These are phyloP conservation scores for Ceratoteleas bidentatus DNA, from an alignment of 1,140 invertebrate species.

Conservation along the genomic window DNA sequence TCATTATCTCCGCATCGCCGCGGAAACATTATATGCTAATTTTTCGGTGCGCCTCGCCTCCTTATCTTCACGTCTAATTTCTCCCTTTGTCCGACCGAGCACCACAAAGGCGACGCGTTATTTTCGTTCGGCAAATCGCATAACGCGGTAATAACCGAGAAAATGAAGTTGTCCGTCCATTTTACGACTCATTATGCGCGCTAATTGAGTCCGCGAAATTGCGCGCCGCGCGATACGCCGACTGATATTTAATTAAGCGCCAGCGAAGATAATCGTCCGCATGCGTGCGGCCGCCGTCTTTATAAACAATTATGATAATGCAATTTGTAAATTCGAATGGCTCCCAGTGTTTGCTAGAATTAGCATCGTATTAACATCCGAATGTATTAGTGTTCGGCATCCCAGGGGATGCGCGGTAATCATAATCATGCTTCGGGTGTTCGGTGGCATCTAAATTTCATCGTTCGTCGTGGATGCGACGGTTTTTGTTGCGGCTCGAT, in stretches of 20 bases:
- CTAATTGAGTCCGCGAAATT: slow-evolving; percentile 49
- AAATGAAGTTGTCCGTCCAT: slow-evolving; percentile 59
- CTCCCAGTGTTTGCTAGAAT: slow-evolving; percentile 27
- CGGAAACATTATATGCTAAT: slow-evolving; percentile 64
- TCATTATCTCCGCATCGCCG: slow-evolving; percentile 56
- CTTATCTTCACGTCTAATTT: slow-evolving; percentile 49
- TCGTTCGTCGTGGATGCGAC: background rate
- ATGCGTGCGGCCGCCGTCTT: background rate
- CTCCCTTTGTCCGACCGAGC: slow-evolving; percentile 32
- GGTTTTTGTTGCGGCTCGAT: no score
- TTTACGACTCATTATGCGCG: slow-evolving; percentile 44
- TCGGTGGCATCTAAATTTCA: slow-evolving; percentile 6
- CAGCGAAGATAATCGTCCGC: slow-evolving; percentile 8
- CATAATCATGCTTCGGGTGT: slow-evolving; percentile 13
- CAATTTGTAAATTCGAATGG: slow-evolving; percentile 30
- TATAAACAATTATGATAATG: slow-evolving; percentile 57
- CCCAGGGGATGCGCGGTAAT: slow-evolving; percentile 18
- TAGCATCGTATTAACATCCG: slow-evolving; percentile 37
- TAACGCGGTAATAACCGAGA: slow-evolving; percentile 48
- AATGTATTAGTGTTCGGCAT: slow-evolving; percentile 8
- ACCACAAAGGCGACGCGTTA: slow-evolving; percentile 12
- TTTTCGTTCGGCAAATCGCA: slow-evolving; percentile 39
- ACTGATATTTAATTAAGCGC: slow-evolving; percentile 42
- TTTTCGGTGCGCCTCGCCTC: slow-evolving; percentile 39
- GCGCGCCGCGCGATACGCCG: background rate